These are phyloP conservation scores for Pangasianodon hypophthalmus DNA, from an alignment of 2,113 vertebrate species.

Conservation along the genomic window DNA sequence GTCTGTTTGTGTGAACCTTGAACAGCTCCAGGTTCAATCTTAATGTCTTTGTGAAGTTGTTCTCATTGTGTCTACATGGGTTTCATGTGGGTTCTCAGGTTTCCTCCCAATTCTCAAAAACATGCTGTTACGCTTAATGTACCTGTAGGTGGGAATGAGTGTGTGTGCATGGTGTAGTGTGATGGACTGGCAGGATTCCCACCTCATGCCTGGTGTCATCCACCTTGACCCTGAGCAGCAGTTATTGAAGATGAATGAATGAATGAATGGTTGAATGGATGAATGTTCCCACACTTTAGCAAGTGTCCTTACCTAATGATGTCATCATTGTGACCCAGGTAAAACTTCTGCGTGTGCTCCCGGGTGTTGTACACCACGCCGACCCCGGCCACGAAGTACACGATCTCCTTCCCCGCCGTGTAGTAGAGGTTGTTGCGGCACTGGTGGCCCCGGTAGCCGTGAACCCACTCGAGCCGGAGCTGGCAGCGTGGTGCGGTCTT, in stretches of 20 bases:
- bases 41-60: not conserved
- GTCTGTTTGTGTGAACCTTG: not conserved
- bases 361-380: slow-evolving; percentile 96
- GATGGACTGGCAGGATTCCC: not conserved
- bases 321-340: slow-evolving; percentile 97
- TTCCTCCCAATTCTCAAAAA: not conserved
- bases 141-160: not conserved
- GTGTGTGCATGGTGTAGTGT: not conserved
- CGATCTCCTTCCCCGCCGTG: slow-evolving; percentile 92
- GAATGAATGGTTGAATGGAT: not conserved
- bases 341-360: slow-evolving; percentile 98
- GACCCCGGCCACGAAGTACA: slow-evolving; percentile 97
- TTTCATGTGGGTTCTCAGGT: not conserved
- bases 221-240: not conserved
- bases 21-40: not conserved
- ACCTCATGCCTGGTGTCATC: not conserved
- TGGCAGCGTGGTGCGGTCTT: slow-evolving; percentile 92
- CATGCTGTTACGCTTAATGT: not conserved
- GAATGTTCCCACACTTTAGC: not conserved
- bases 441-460: slow-evolving; percentile 96
- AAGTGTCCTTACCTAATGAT: slow-evolving; percentile 89
- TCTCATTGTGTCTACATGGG: not conserved
- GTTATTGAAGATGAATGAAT: not conserved
- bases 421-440: slow-evolving; percentile 99
- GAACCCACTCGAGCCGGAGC: slow-evolving; percentile 96